These are phyloP conservation scores for Micronycteris hirsuta DNA, from an alignment of 2,113 vertebrate genomes.

Conservation along the genomic window DNA sequence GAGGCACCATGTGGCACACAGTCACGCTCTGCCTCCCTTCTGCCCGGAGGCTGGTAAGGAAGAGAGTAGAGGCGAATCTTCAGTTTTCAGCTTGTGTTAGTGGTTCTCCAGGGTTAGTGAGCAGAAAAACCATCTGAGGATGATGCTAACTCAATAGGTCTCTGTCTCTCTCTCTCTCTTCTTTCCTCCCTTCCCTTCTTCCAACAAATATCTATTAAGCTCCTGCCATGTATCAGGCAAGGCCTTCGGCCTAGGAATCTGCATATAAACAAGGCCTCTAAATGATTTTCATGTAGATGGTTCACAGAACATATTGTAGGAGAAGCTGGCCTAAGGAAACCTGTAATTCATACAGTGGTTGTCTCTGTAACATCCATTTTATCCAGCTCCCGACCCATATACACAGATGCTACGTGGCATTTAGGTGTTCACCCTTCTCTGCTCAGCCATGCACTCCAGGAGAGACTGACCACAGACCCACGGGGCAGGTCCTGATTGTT, in stretches of 20 bases:
- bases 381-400: too few relatives aligned
- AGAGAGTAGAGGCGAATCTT: neutral
- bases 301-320: too few relatives aligned
- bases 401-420: too few relatives aligned
- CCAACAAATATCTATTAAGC: neutral
- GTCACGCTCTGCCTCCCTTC: neutral
- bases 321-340: too few relatives aligned
- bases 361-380: too few relatives aligned
- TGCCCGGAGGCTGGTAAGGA: neutral
- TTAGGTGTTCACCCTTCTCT: too few relatives aligned
- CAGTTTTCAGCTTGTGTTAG: neutral
- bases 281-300: too few relatives aligned
- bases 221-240: neutral
- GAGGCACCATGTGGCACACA: accelerated
- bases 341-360: too few relatives aligned
- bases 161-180: neutral
- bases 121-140: neutral
- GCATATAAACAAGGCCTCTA: too few relatives aligned
- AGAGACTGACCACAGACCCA: too few relatives aligned
- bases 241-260: neutral
- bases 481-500: too few relatives aligned
- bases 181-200: neutral
- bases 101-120: neutral
- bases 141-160: neutral
- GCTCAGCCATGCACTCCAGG: too few relatives aligned